Base-by-base conservation (phyloP, 2,797 vertebrate species). In the Poecilia gillii region DNA sequence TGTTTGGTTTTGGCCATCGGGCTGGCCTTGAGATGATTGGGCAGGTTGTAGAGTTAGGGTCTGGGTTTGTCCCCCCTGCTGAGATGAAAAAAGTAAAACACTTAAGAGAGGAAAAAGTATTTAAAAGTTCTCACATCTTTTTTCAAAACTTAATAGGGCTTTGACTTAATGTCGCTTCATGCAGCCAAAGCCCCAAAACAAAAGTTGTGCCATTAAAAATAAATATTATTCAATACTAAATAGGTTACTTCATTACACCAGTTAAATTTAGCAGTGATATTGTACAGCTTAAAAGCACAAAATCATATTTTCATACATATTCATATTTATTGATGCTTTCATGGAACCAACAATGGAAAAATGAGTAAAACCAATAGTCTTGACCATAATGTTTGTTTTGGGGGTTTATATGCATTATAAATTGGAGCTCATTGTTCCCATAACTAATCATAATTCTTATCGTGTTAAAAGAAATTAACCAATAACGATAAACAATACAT, bases 61-160 rank as follows among this genome's bases (percentile, higher is more conserved):
- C 94, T 97, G 98, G 0, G 97, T 89, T 90, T 96, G 97, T 76
- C 97, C 97, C 31, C 97, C 97, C 91, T 96, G 96, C 92, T 94
- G 85, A 80, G 76, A 36, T 62, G 36, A 89, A 78, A 79, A 81
- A 16, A 59, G n/a, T 1, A 39, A 36, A 33, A 46, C 8, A 41
- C 6, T 68, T 41, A 41, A 25, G 12, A 68, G 36, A 70, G 9
- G 20, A 70, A 16, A 25, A 68, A 41, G 33, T 36, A 64, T 4
- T 64, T 16, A 31, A 59, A 31, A 59, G 28, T 59, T 31, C 57
- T 59, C 6, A 2, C 3, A n/a, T 36, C 31, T 36, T 33, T 64
- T 64, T 59, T 64, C 55, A 59, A 59, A 13, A 59, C n/a, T 59
- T 59, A 28, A 13, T 55, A 55, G 53, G 9, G 9, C 3, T 31